A percentile compares a stretch with the other conserved stretches of the same genome.
Evolutionary conservation across 2,797 vertebrate species (phyloP).

Genomic region (Muscicapa striata): DNA sequence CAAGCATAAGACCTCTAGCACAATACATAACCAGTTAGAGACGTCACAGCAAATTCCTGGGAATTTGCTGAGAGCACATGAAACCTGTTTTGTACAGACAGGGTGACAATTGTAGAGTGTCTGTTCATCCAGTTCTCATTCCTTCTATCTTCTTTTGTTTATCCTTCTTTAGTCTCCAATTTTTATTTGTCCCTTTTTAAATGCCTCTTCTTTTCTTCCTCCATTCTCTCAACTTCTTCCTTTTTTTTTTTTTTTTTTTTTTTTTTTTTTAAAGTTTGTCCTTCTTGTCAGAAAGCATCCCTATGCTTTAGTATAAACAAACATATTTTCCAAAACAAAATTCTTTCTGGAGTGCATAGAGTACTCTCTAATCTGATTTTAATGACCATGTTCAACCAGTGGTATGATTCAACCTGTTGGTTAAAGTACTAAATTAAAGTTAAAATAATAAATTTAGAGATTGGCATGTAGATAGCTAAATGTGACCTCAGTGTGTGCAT

Average conservation of each 20-base stretch:
- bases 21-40: background rate
- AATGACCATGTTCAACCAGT: background rate
- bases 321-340: background rate
- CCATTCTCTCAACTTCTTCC: rapidly evolving
- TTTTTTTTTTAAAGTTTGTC: background rate
- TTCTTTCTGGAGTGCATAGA: background rate
- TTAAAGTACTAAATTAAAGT: background rate
- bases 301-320: rapidly evolving
- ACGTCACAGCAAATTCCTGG: background rate
- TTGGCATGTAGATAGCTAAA: background rate
- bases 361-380: background rate
- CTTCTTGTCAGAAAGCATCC: background rate
- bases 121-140: background rate
- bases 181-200: background rate
- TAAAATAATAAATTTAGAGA: background rate
- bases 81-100: background rate
- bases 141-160: background rate
- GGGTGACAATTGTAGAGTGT: background rate
- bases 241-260: background rate
- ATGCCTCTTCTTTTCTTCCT: background rate
- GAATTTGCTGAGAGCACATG: background rate
- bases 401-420: background rate
- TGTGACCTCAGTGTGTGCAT: background rate
- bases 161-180: background rate
- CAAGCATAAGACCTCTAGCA: background rate